Base-by-base conservation (phyloP, 2,113 vertebrate genomes). In the Otis tarda region DNA sequence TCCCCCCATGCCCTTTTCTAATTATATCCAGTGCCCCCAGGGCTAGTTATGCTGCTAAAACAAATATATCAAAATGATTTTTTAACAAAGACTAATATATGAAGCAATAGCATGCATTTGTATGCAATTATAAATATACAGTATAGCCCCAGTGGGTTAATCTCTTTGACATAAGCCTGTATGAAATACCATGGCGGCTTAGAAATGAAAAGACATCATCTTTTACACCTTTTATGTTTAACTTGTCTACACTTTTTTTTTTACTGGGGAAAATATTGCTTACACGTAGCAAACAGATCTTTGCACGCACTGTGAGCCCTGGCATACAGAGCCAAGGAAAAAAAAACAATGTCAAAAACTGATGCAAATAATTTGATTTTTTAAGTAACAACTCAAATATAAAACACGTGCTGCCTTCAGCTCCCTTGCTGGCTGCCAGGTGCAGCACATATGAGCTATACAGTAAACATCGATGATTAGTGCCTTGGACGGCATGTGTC, bases 11-110 rank as follows among this genome's bases (percentile, higher is more conserved):
- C 96, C 96, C 97, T 97, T 97, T 97, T 97, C 97, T 98, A 98
- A 98, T 98, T 98, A 98, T 96, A 97, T 96, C 80, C 93, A 1
- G 57, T 82, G 95, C 97, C 98, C 97, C 86, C 88, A 79, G 97
- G 98, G 97, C 95, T 97, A 95, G 96, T 95, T 97, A 97, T 64
- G 91, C 98, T 98, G 98, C 97, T 98, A 98, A 98, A 98, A 97
- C 98, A 98, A 98, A 98, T 98, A 98, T 93, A 98, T 98, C 98
- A 98, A 97, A 97, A 96, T 96, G 94, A 96, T 97, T 97, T 97
- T 97, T 96, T 95, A 97, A 96, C 95, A 96, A 97, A 97, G 95
- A 96, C 80, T 95, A 97, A 96, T 95, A 94, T 47, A 96, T 52
- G 83, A 98, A 96, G 97, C 93, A 98, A 97, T 94, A 97, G 67